phyloP scores from a whole-genome alignment of 2,888 invertebrate species.

The Trichogramma evanescens region DNA sequence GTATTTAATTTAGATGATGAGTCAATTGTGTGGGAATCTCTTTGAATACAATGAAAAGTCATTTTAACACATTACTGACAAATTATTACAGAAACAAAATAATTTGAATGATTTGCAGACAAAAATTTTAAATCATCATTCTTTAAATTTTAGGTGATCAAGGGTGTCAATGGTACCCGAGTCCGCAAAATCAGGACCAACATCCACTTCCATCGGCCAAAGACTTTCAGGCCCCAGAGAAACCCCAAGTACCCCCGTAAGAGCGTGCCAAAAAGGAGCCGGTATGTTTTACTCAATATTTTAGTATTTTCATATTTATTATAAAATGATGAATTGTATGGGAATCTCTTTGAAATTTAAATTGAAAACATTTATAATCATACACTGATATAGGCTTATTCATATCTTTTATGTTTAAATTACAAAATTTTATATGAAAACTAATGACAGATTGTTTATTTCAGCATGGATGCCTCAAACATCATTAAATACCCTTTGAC shows the following conservation, averaged over 20 bases:
- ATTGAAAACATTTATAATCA: slow-evolving; percentile 13
- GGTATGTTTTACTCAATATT: slow-evolving; percentile 52
- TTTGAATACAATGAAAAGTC: slow-evolving; percentile 43
- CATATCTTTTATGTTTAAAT: slow-evolving; percentile 12
- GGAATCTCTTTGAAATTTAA: slow-evolving; percentile 35
- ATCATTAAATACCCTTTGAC: slow-evolving; percentile 98
- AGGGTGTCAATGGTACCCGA: slow-evolving; percentile 84
- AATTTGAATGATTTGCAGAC: no score
- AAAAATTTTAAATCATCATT: slow-evolving; percentile 10
- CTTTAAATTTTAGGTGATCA: slow-evolving; percentile 62
- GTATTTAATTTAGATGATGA: slow-evolving; percentile 43
- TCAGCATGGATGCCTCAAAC: slow-evolving; percentile 92
- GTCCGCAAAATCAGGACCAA: slow-evolving; percentile 87
- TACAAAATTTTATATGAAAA: not conserved
- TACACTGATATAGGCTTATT: not conserved
- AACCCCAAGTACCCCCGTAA: slow-evolving; percentile 93
- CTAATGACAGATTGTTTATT: slow-evolving; percentile 32
- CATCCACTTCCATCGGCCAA: slow-evolving; percentile 92
- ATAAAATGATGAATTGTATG: slow-evolving; percentile 31
- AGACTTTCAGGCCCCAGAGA: slow-evolving; percentile 83
- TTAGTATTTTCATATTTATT: slow-evolving; percentile 1
- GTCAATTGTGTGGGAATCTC: slow-evolving; percentile 53
- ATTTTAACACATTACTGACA: slow-evolving; percentile 17
- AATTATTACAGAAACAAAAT: slow-evolving; percentile 4
- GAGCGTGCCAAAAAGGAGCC: slow-evolving; percentile 85